Base-by-base conservation (phyloP, 2,797 vertebrate species). In the Peromyscus attwateri region DNA sequence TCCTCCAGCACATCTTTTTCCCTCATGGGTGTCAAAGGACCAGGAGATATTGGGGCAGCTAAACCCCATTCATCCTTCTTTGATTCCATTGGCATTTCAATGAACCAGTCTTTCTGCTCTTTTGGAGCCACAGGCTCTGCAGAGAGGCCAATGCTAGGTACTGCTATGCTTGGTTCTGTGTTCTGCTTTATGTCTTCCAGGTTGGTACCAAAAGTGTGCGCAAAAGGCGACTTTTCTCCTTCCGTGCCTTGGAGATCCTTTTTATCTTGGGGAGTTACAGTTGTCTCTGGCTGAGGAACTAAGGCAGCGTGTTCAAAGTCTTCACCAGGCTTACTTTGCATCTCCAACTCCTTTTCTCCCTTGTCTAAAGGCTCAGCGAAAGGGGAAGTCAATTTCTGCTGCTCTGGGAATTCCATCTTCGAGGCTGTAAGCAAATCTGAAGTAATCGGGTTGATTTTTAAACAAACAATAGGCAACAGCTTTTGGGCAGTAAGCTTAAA, bases 351-450 rank as follows among this genome's bases (percentile, higher is more conserved):
- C 25, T 97, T 98, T 96, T 99, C 99, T 96, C 99, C 99, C 98
- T 98, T 99, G 98, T 99, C 99, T 97, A 99, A 99, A 90, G 98
- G 98, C 80, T 99, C 98, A 94, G 98, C 94, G 96, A 98, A 75
- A 64, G 98, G 98, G 98, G 98, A 99, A 97, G 98, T 98, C 87
- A 99, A 97, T 95, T 98, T 98, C 98, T 98, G 98, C 94, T 98
- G 98, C 98, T 99, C 99, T 97, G 98, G 99, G 98, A 99, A 98
- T 96, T 99, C 99, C 99, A 99, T 99, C 99, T 99, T 99, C 99
- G 99, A 99, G 98, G 99, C 99, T 99, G 99, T 98, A 99, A 99
- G 98, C 98, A 99, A 99, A 99, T 99, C 99, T 99, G 99, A 99
- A 99, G 99, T 99, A 99, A 99, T 99, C 98, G 99, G 99, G 98